phyloP scores from a whole-genome alignment of 2,888 invertebrate species.

The Cheilosia grossa region DNA sequence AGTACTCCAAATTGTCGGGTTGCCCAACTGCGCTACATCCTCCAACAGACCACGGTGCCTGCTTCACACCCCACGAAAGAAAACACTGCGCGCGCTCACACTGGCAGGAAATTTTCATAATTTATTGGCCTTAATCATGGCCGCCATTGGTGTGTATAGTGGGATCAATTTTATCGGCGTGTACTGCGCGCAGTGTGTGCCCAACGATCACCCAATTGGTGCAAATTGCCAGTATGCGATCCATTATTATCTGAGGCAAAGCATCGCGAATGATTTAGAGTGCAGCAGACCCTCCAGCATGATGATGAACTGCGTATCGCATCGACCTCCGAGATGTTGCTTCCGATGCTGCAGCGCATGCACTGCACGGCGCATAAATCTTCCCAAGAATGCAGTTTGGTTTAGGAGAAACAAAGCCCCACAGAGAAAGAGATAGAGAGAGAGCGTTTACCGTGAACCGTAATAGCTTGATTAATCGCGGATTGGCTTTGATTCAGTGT shows the following conservation, averaged over 20 bases:
- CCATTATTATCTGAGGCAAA: slow-evolving; percentile 67
- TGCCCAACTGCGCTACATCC: slow-evolving; percentile 50
- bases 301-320: slow-evolving; percentile 71
- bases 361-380: slow-evolving; percentile 58
- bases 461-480: slow-evolving; percentile 72
- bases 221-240: slow-evolving; percentile 71
- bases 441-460: slow-evolving; percentile 28
- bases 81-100: slow-evolving; percentile 10
- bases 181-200: slow-evolving; percentile 43
- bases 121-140: slow-evolving; percentile 74
- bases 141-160: slow-evolving; percentile 68
- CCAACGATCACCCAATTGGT: slow-evolving; percentile 71
- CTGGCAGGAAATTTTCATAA: slow-evolving; percentile 60
- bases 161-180: slow-evolving; percentile 64
- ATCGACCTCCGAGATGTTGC: slow-evolving; percentile 63
- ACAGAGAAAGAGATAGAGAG: background rate
- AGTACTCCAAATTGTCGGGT: slow-evolving; percentile 35
- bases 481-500: slow-evolving; percentile 68
- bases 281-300: slow-evolving; percentile 68
- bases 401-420: slow-evolving; percentile 26
- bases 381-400: slow-evolving; percentile 24
- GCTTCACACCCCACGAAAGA: slow-evolving; percentile 59
- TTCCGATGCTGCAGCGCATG: slow-evolving; percentile 36
- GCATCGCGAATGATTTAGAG: slow-evolving; percentile 73
- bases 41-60: slow-evolving; percentile 29